A percentile compares a stretch with the other conserved stretches of the same genome.
Conservation (phyloP, 2,113 vertebrate species). For the Delphinapterus leucas region DNA sequence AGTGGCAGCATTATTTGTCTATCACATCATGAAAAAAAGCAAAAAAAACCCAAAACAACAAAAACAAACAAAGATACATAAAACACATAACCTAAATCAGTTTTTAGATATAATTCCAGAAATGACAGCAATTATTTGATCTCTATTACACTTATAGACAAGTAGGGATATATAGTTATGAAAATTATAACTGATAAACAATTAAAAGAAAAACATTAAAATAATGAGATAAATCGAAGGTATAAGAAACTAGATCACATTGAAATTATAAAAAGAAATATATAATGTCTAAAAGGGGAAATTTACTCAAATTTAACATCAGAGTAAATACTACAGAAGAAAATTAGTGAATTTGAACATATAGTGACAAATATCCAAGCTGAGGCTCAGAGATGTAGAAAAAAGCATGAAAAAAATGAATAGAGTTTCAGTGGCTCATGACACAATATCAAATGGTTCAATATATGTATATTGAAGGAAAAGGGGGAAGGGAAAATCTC, state of each 20-base stretch:
- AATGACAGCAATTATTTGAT: not conserved
- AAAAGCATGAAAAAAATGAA: not conserved
- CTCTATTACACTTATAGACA: not conserved
- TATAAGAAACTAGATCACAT: not conserved
- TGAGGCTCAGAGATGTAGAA: not conserved
- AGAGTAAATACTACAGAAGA: not conserved
- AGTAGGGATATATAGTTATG: not conserved
- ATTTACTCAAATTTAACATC: not conserved
- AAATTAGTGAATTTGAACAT: not conserved
- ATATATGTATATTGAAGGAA: not conserved
- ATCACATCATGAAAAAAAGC: not conserved
- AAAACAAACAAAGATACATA: too few species aligned
- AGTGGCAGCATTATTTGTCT: not conserved
- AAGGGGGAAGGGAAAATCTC: not conserved
- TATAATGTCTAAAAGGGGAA: not conserved
- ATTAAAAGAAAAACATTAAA: not conserved
- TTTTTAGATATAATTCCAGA: not conserved
- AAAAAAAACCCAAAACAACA: too few species aligned
- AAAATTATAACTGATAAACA: not conserved
- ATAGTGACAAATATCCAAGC: not conserved
- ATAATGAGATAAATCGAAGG: not conserved
- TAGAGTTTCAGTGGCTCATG: not conserved
- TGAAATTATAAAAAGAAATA: not conserved
- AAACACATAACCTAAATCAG: not conserved
- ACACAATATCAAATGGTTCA: not conserved